Evolutionary conservation across 2,113 vertebrate species (phyloP).

Genomic region (Labeo catla): DNA sequence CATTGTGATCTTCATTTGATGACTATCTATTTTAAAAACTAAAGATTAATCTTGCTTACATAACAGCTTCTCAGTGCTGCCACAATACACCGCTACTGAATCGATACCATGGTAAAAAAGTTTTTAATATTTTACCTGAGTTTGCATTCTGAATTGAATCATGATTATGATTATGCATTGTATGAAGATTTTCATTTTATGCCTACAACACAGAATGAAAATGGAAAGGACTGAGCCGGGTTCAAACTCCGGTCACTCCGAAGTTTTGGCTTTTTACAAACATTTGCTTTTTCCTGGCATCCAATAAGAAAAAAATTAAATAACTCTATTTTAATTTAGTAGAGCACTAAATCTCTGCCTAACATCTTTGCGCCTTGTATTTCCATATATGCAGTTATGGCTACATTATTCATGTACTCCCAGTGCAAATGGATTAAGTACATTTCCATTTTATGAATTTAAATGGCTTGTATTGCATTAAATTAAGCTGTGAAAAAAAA

Average conservation of each 20-base stretch:
- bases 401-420: conserved; percentile 15
- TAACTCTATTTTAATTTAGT: not conserved
- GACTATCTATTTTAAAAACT: not conserved
- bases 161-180: not conserved
- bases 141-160: not conserved
- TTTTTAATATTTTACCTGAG: not conserved
- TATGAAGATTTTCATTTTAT: not conserved
- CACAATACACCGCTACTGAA: not conserved
- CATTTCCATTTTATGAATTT: conserved; percentile 11
- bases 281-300: not conserved
- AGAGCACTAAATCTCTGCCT: not conserved
- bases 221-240: not conserved
- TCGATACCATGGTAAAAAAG: not conserved
- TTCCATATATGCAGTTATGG: not conserved
- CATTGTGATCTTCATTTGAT: not conserved
- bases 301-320: not conserved
- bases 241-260: not conserved
- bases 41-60: not conserved
- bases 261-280: not conserved
- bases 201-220: not conserved
- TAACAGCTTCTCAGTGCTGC: not conserved
- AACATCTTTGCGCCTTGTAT: not conserved
- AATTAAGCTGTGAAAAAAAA: not conserved
- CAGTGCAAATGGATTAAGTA: conserved; percentile 1
- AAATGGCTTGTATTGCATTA: not conserved